Conservation (phyloP, 2,113 vertebrate species). For the Onychostoma macrolepis region DNA sequence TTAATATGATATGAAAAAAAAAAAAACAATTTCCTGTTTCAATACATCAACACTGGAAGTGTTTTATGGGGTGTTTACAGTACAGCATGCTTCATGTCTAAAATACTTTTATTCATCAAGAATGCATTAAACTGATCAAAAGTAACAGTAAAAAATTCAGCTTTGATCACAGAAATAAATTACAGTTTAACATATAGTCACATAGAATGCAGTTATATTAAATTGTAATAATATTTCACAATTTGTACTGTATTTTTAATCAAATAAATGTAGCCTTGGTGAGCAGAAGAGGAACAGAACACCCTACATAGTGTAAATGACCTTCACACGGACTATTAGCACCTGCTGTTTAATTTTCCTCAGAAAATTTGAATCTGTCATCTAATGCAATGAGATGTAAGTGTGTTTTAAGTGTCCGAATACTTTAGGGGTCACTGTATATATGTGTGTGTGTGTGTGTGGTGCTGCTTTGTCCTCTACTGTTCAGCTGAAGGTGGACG, state of each 20-base stretch:
- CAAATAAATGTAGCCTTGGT: neutral
- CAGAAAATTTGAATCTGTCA: constrained; percentile 15
- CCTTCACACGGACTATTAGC: neutral
- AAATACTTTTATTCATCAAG: no score
- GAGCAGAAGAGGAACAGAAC: neutral
- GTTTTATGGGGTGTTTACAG: neutral
- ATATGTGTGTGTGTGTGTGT: neutral
- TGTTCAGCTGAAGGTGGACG: constrained; percentile 78
- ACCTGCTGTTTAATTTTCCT: neutral
- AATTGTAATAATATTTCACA: neutral
- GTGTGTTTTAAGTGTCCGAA: constrained; percentile 1
- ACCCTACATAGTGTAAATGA: neutral
- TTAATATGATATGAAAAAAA: neutral
- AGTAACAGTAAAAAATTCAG: neutral
- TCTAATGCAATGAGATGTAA: neutral
- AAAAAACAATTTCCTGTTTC: neutral
- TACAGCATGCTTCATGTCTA: no score
- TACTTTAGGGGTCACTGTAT: constrained; percentile 18
- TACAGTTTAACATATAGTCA: neutral
- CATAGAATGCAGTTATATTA: neutral
- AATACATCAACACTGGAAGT: neutral
- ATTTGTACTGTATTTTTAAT: neutral
- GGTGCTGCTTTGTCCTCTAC: constrained; percentile 71
- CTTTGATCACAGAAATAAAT: neutral
- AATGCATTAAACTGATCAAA: neutral